Evolutionary conservation across 2,888 invertebrate genomes (phyloP).

Genomic region (Monopis laevigella): DNA sequence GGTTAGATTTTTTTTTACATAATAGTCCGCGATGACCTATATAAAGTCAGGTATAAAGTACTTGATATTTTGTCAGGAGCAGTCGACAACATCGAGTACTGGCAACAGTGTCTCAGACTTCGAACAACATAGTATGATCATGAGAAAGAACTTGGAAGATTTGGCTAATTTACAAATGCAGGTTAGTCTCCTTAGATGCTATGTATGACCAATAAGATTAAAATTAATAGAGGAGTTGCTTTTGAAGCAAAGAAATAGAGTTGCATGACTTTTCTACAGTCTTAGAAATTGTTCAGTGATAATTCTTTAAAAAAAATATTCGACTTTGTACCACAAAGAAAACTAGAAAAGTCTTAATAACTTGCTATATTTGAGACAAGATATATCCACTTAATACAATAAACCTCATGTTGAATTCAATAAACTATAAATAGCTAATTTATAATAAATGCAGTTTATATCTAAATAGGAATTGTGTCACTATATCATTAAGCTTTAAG

Average conservation of each 20-base stretch:
- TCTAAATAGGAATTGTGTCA: too few relatives aligned
- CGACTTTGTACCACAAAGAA: too few relatives aligned
- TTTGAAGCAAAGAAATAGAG: background rate
- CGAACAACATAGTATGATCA: constrained; percentile 55
- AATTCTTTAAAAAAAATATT: too few relatives aligned
- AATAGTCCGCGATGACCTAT: too few relatives aligned
- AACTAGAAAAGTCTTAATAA: too few relatives aligned
- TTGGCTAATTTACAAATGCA: constrained; percentile 62
- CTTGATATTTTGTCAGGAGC: constrained; percentile 51
- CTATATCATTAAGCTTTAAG: too few relatives aligned
- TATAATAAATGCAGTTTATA: background rate
- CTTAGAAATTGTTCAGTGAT: too few relatives aligned
- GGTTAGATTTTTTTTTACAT: too few relatives aligned
- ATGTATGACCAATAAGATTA: too few relatives aligned
- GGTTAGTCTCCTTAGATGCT: constrained; percentile 25
- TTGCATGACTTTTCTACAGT: background rate
- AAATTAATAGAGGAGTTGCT: too few relatives aligned
- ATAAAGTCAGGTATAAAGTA: too few relatives aligned
- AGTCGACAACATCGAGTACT: constrained; percentile 59
- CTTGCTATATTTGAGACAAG: too few relatives aligned
- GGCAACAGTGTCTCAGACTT: constrained; percentile 62
- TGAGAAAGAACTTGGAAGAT: constrained; percentile 62
- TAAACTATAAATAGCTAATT: background rate
- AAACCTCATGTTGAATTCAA: background rate
- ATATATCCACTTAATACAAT: background rate